phyloP scores from a whole-genome alignment of 1,140 invertebrate species.

The Helicorthomorpha holstii region DNA sequence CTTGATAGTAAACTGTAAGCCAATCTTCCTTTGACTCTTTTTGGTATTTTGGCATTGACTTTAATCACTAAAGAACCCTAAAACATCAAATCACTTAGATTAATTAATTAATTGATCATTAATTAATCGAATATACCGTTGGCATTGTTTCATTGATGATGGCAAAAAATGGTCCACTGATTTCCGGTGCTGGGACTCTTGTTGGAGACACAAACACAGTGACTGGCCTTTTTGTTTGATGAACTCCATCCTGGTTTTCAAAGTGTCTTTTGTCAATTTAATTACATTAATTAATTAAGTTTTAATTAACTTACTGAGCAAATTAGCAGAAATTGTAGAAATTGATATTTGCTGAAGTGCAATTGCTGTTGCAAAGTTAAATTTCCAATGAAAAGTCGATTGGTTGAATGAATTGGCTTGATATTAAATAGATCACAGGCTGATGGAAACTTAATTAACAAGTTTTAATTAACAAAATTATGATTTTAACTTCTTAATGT shows the following conservation, averaged over 20 bases:
- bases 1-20: too few relatives aligned
- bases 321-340: neutral
- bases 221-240: too few relatives aligned
- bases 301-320: neutral
- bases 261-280: neutral
- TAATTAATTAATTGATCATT: too few relatives aligned
- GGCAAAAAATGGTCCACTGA: neutral
- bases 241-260: neutral
- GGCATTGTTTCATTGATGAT: too few relatives aligned
- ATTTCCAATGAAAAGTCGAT: neutral
- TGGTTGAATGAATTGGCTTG: conserved; percentile 45
- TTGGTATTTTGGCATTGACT: too few relatives aligned
- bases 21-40: too few relatives aligned
- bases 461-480: neutral
- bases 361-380: neutral
- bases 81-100: too few relatives aligned
- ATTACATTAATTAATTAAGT: neutral
- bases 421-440: conserved; percentile 52
- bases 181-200: neutral
- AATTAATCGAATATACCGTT: too few relatives aligned
- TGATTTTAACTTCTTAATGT: neutral
- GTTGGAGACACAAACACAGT: too few relatives aligned
- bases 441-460: conserved; percentile 36
- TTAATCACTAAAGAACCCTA: too few relatives aligned
- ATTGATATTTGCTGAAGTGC: neutral